These are phyloP conservation scores for Phataginus tricuspis DNA, from an alignment of 2,797 vertebrate genomes.

Conservation along the genomic window DNA sequence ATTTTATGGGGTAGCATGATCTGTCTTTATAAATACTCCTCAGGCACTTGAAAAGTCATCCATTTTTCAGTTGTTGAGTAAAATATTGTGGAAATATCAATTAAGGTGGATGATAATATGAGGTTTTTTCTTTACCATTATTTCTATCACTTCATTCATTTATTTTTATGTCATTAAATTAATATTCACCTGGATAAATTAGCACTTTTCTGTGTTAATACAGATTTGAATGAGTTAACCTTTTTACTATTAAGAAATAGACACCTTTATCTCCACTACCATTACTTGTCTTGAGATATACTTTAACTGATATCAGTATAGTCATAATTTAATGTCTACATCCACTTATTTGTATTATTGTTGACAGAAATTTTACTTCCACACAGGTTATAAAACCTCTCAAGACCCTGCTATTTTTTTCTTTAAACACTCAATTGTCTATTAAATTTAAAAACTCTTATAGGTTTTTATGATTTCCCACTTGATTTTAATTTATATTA, in stretches of 20 bases:
- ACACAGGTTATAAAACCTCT: neutral
- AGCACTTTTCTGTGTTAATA: neutral
- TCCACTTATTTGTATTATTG: neutral
- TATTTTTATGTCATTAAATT: neutral
- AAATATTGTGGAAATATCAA: neutral
- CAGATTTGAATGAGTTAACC: neutral
- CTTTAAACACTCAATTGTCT: neutral
- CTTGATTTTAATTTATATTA: neutral
- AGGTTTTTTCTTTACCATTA: neutral
- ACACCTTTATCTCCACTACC: neutral
- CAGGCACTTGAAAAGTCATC: neutral
- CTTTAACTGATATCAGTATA: neutral
- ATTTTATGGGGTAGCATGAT: neutral
- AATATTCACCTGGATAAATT: neutral
- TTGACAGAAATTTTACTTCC: neutral
- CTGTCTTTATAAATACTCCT: neutral
- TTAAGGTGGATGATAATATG: neutral
- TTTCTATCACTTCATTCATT: neutral
- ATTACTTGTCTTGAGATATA: neutral
- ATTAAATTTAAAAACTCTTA: neutral
- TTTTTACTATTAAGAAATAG: neutral
- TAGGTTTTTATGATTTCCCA: neutral
- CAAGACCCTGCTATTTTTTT: neutral
- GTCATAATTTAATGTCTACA: neutral
- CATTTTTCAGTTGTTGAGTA: neutral